Base-by-base conservation (phyloP, 2,888 invertebrate genomes). In the Hirtodrosophila duncani region DNA sequence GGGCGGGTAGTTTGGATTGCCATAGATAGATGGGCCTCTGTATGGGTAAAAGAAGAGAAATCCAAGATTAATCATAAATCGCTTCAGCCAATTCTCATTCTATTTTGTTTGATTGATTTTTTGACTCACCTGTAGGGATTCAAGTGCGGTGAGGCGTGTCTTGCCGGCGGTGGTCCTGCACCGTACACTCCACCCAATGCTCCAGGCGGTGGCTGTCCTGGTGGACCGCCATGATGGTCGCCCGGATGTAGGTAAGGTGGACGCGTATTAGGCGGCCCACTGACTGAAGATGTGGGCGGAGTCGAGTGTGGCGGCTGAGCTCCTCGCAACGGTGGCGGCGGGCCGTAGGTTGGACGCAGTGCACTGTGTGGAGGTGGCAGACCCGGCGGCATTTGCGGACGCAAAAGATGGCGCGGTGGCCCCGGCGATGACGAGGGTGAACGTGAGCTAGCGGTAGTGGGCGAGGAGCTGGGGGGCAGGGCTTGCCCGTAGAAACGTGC, bases 331-430 rank as follows among this genome's bases (percentile, higher is more conserved):
- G 85, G 84, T 1, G 86, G 87, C 11, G 87, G 86, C n/a, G 85
- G 85, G 1, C 86, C 86, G 38, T 83, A 86, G 0, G 86, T 83
- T 8, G 85, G 80, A n/a, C 87, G 72, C 56, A 85, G 33, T 3
- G 79, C 56, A 8, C 71, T 71, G 49, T 81, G 65, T 6, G 68
- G 46, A n/a, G 70, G 57, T 7, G 72, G 63, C 43, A 74, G 18
- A 3, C 63, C 64, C 4, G 50, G 55, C 10, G 63, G 43, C 30
- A 77, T 48, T 29, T 66, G 68, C 1, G 71, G 64, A 1, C 63
- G 51, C 24, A 63, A 16, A 0, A 63, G 44, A 7, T 58, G 63
- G 0, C 56, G 53, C 1, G 57, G 65, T 2, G 56, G 58, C 8
- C 49, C 56, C 5, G 59, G 26, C 9, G 56, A 37, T 10, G 59